Percentiles rank a stretch among this genome's conserved stretches.
phyloP scores from a whole-genome alignment of 2,113 vertebrate genomes.

The Triplophysa dalaica region DNA sequence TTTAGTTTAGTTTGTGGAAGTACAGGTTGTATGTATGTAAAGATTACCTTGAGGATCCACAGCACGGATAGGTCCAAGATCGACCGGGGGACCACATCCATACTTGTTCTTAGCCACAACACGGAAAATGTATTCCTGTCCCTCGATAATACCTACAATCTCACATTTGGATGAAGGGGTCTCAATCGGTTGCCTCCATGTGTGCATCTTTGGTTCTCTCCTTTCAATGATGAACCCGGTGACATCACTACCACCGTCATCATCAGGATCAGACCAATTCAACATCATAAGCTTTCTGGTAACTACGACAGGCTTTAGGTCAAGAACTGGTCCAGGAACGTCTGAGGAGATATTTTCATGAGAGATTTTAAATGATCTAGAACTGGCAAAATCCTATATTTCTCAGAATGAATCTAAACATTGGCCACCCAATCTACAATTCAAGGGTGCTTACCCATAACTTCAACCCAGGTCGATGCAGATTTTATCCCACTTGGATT shows the following conservation, averaged over 20 bases:
- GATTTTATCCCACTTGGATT: conserved; percentile 89
- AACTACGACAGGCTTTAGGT: conserved; percentile 94
- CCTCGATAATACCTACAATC: conserved; percentile 90
- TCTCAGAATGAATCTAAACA: background rate
- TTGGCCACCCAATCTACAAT: background rate
- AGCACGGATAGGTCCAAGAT: conserved; percentile 87
- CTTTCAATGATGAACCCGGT: conserved; percentile 91
- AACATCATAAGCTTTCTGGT: conserved; percentile 97
- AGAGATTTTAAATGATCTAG: background rate
- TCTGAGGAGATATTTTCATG: conserved; percentile 68
- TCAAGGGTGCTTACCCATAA: conserved; percentile 82
- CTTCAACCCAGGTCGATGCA: conserved; percentile 85
- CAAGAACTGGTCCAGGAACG: conserved; percentile 91
- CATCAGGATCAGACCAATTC: conserved; percentile 95
- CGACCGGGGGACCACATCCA: conserved; percentile 86
- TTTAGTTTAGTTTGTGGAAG: background rate
- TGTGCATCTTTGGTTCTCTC: conserved; percentile 89
- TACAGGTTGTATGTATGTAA: background rate
- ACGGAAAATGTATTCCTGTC: conserved; percentile 92
- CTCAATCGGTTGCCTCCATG: conserved; percentile 91
- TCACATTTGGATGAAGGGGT: conserved; percentile 93
- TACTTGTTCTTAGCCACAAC: conserved; percentile 96
- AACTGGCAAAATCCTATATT: background rate
- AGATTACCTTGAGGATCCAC: conserved; percentile 88
- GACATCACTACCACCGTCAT: conserved; percentile 94